phyloP scores from a whole-genome alignment of 2,113 vertebrate genomes.

The Accipiter virgatus region DNA sequence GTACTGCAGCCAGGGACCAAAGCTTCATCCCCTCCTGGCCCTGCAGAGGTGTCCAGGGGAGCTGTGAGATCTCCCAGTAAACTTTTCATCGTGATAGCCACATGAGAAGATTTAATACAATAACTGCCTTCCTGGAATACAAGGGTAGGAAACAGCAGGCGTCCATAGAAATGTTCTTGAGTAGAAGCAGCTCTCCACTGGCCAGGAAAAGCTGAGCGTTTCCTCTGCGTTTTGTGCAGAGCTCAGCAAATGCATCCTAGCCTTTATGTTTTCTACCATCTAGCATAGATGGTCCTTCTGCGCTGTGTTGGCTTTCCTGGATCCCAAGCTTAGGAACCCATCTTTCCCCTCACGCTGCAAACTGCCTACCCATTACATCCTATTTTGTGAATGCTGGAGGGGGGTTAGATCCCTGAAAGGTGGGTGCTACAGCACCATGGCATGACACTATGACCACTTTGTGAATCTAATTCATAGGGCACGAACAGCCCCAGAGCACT shows the following conservation, averaged over 20 bases:
- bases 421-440: not conserved
- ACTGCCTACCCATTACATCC: not conserved
- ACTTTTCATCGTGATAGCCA: not conserved
- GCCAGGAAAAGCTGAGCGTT: not conserved
- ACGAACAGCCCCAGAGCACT: rapidly evolving
- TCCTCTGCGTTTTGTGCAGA: not conserved
- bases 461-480: not conserved
- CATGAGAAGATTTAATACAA: not conserved
- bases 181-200: not conserved
- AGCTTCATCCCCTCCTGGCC: not conserved
- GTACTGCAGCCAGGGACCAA: not conserved
- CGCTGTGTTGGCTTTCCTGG: not conserved
- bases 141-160: not conserved
- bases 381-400: not conserved
- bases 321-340: not conserved
- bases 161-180: not conserved
- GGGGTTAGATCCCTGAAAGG: not conserved
- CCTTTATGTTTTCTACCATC: not conserved
- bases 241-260: not conserved
- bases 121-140: not conserved
- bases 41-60: not conserved
- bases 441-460: not conserved
- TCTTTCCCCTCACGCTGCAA: not conserved
- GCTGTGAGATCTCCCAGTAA: not conserved
- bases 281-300: not conserved